phyloP scores from a whole-genome alignment of 2,113 vertebrate genomes.

The Nestor notabilis region DNA sequence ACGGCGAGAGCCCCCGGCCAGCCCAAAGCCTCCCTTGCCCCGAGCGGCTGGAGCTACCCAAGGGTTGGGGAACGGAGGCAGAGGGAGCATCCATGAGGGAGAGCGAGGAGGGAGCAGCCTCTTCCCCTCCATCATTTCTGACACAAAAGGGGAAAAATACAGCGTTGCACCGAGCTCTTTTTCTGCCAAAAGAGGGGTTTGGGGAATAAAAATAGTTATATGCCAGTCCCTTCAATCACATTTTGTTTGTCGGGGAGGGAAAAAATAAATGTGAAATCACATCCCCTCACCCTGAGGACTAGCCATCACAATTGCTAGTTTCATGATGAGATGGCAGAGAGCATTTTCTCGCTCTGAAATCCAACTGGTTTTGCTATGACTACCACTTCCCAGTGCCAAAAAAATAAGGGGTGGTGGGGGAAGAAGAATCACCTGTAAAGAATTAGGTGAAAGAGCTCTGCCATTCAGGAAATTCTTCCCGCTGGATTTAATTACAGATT shows the following conservation, averaged over 20 bases:
- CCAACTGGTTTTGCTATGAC: constrained; percentile 60
- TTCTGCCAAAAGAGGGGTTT: neutral
- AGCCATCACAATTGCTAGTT: neutral
- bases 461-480: constrained; percentile 81
- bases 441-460: constrained; percentile 80
- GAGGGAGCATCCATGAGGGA: neutral
- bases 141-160: neutral
- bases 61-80: neutral
- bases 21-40: neutral
- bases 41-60: neutral
- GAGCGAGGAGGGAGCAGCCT: neutral
- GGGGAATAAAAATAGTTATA: neutral
- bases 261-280: neutral
- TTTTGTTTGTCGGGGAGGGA: neutral
- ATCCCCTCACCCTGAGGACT: neutral
- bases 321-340: constrained; percentile 41
- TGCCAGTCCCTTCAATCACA: neutral
- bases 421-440: constrained; percentile 82
- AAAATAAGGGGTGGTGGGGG: neutral
- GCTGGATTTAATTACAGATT: constrained; percentile 88
- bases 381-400: constrained; percentile 26
- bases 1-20: fast-evolving
- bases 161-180: fast-evolving
- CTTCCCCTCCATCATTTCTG: neutral
- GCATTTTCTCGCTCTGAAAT: constrained; percentile 30